Percentiles rank a stretch among this genome's conserved stretches.
phyloP scores from a whole-genome alignment of 2,797 vertebrate species.

The Protosalanx chinensis region DNA sequence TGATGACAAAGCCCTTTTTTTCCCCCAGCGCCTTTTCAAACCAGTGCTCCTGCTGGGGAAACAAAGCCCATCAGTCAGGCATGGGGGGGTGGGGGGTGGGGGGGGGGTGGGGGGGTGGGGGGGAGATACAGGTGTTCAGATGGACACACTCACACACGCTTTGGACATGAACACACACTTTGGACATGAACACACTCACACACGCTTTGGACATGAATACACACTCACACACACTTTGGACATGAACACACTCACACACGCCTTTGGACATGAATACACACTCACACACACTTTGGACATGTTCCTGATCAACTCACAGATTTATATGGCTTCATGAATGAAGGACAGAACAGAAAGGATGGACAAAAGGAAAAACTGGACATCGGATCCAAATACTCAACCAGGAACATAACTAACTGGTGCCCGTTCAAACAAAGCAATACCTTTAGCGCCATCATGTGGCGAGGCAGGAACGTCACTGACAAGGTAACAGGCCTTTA shows the following conservation, averaged over 20 bases:
- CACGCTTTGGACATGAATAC: not conserved
- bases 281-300: not conserved
- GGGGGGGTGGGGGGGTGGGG: not conserved
- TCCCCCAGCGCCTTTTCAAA: slow-evolving; percentile 78
- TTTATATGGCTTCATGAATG: no score
- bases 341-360: no score
- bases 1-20: slow-evolving; percentile 81
- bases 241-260: not conserved
- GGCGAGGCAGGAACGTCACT: not conserved
- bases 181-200: not conserved
- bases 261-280: not conserved
- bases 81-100: not conserved
- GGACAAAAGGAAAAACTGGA: no score
- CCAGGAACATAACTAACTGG: no score
- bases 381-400: no score
- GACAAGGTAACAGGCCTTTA: no score
- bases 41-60: slow-evolving; percentile 73
- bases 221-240: not conserved
- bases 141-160: not conserved
- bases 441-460: not conserved
- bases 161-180: not conserved
- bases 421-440: no score
- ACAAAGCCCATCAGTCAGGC: slow-evolving; percentile 8
- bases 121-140: not conserved
- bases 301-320: no score